A percentile compares a stretch with the other conserved stretches of the same genome.
Evolutionary conservation across 2,888 invertebrate genomes (phyloP).

Genomic region (Melanostoma mellinum): DNA sequence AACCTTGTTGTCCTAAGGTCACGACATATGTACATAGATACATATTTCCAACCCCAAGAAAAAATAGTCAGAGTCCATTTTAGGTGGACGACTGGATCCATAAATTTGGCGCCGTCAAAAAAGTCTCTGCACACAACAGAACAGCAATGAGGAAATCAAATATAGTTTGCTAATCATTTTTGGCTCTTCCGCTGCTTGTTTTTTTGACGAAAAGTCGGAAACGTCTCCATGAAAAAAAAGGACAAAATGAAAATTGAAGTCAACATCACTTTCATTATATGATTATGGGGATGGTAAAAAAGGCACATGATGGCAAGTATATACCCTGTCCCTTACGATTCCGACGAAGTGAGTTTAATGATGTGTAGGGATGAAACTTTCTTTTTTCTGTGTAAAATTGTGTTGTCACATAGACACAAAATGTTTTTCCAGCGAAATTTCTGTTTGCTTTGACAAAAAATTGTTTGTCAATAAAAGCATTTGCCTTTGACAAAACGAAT

Average conservation of each 20-base stretch:
- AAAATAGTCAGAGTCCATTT: constrained; percentile 42
- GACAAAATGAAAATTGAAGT: background rate
- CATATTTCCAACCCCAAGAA: background rate
- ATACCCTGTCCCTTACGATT: background rate
- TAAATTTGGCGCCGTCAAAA: constrained; percentile 61
- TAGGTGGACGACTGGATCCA: constrained; percentile 40
- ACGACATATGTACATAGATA: constrained; percentile 47
- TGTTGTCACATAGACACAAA: too few relatives aligned
- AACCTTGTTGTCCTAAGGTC: too few relatives aligned
- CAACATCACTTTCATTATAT: background rate
- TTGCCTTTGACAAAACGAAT: too few relatives aligned
- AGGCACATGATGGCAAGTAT: constrained; percentile 21
- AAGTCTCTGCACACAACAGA: constrained; percentile 15
- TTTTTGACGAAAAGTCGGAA: background rate
- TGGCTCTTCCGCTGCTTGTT: constrained; percentile 21
- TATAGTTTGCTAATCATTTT: constrained; percentile 44
- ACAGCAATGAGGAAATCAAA: constrained; percentile 50
- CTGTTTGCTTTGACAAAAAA: too few relatives aligned
- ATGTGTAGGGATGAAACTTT: constrained; percentile 32
- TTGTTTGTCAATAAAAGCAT: too few relatives aligned
- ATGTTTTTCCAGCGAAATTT: too few relatives aligned
- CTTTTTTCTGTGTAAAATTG: background rate
- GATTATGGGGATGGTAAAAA: constrained; percentile 20
- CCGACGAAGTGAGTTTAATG: constrained; percentile 17
- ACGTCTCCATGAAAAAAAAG: background rate